Base-by-base conservation (phyloP, 2,888 invertebrate species). In the Andricus quercusramuli region DNA sequence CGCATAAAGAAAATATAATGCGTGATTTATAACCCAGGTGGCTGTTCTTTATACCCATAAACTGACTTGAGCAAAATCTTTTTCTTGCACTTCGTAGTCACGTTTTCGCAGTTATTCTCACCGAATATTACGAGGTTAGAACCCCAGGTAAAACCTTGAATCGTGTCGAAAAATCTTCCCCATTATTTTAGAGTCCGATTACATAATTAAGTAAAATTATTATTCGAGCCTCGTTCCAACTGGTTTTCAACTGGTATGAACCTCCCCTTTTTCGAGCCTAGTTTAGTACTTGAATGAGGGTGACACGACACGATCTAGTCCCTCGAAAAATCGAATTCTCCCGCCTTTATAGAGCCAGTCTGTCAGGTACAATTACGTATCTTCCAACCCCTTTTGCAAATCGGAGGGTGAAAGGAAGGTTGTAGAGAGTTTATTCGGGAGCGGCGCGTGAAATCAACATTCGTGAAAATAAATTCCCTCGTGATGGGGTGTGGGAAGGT, bases 391-490 rank as follows among this genome's bases (percentile, higher is more conserved):
- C 74, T 74, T 74, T 74, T 74, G n/a, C 51, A 56, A 74, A 74
- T 56, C 56, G 32, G 32, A 56, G 56, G 74, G 74, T 51, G 51
- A 25, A 56, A 74, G 11, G n/a, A 29, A 74, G 74, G 74, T 56
- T n/a, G 74, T 37, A 74, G 32, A 74, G 74, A 74, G 56, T 74
- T 74, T 74, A 74, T 74, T 56, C 74, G 82, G 83, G 68, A 77
- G 80, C 70, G 77, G 78, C 68, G 79, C 67, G 83, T 84, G 83
- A 83, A 85, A 84, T 87, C 87, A 86, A 86, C 88, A 86, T 87
- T 86, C 83, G 82, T 66, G 80, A 66, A 85, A 87, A 88, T 88
- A 88, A 88, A 88, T 88, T 87, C 83, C 70, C 81, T 81, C 74
- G 83, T 82, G 83, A 74, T 25, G 70, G 70, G 70, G 47, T 44